Percentiles rank a stretch among this genome's conserved stretches.
Evolutionary conservation across 2,888 invertebrate species (phyloP).

Genomic region (Drosophila anomelani): DNA sequence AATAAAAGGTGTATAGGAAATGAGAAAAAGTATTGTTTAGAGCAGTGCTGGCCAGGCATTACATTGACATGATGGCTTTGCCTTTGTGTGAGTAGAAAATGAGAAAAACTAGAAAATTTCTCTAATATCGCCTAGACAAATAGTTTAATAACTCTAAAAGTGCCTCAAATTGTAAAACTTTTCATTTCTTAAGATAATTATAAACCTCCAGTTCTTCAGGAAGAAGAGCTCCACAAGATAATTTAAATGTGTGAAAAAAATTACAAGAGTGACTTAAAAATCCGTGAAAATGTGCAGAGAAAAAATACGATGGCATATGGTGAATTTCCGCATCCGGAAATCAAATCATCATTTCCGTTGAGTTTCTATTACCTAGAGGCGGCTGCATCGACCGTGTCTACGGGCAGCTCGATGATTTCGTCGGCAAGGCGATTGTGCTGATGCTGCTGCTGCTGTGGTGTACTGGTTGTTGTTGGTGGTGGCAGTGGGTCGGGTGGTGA

Average conservation of each 20-base stretch:
- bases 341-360: not conserved
- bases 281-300: slow-evolving; percentile 1
- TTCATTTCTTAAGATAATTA: too few relatives aligned
- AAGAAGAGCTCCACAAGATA: not conserved
- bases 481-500: slow-evolving; percentile 70
- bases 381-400: slow-evolving; percentile 82
- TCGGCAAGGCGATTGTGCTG: slow-evolving; percentile 63
- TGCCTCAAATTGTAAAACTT: not conserved
- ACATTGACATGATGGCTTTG: not conserved
- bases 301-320: not conserved
- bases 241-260: not conserved
- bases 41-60: not conserved
- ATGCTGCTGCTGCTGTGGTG: slow-evolving; percentile 61
- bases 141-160: not conserved
- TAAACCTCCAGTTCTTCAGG: not conserved
- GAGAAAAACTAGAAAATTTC: not conserved
- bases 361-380: slow-evolving; percentile 77
- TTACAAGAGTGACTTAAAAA: not conserved
- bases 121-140: not conserved
- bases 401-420: slow-evolving; percentile 79
- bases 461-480: slow-evolving; percentile 76
- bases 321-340: not conserved
- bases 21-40: not conserved
- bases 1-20: not conserved
- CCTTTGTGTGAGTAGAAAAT: not conserved